Evolutionary conservation across 1,140 invertebrate genomes (phyloP).

Genomic region (Polypedilum vanderplanki): DNA sequence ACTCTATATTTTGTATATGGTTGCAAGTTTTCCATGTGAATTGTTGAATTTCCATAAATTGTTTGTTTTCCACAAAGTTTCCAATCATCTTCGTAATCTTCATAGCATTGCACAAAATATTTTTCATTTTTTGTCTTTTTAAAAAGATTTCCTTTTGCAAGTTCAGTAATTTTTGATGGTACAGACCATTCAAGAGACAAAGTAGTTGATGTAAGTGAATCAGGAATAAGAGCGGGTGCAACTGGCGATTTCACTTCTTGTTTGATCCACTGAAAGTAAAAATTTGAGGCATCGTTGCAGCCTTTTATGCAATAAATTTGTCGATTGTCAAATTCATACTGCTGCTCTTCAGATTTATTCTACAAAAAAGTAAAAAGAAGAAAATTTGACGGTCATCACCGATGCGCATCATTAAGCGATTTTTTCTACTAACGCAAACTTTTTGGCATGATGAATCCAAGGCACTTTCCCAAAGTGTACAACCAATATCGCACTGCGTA

Average conservation of each 20-base stretch:
- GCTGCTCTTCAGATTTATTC: not conserved
- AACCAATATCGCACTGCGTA: constrained; percentile 58
- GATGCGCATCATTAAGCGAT: not conserved
- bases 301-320: constrained; percentile 70
- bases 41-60: constrained; percentile 59
- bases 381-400: not conserved
- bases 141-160: constrained; percentile 43
- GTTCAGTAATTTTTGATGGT: constrained; percentile 44
- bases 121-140: constrained; percentile 51
- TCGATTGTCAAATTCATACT: constrained; percentile 31
- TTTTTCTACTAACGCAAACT: constrained; percentile 59
- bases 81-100: constrained; percentile 61
- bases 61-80: constrained; percentile 64
- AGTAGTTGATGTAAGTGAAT: constrained; percentile 30
- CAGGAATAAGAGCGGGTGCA: constrained; percentile 31
- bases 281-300: constrained; percentile 66
- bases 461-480: constrained; percentile 58
- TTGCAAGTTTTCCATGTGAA: constrained; percentile 63
- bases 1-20: constrained; percentile 87
- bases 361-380: not conserved
- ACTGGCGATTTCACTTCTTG: constrained; percentile 60
- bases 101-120: constrained; percentile 68
- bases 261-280: constrained; percentile 56
- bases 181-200: constrained; percentile 64
- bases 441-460: constrained; percentile 57